A percentile compares a stretch with the other conserved stretches of the same genome.
phyloP scores from a whole-genome alignment of 2,888 invertebrate species.

The Frankliniella intonsa region DNA sequence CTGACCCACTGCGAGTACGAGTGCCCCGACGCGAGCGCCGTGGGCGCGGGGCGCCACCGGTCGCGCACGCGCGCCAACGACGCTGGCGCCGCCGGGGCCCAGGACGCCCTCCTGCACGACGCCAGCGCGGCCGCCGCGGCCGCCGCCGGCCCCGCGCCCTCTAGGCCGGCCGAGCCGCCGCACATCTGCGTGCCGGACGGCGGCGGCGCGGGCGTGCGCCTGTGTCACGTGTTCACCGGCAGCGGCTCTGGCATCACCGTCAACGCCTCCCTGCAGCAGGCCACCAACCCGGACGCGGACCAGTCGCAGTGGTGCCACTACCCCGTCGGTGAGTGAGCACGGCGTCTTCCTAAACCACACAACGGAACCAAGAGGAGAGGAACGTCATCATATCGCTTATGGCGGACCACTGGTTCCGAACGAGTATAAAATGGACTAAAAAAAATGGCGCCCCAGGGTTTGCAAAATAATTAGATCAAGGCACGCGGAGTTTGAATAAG shows the following conservation, averaged over 20 bases:
- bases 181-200: conserved; percentile 54
- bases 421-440: too few species aligned
- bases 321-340: conserved; percentile 30
- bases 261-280: conserved; percentile 53
- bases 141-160: not conserved
- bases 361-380: too few species aligned
- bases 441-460: too few species aligned
- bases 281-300: conserved; percentile 40
- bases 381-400: too few species aligned
- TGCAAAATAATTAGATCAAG: too few species aligned
- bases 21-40: conserved; percentile 43
- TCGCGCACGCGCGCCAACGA: not conserved
- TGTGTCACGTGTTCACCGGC: conserved; percentile 60
- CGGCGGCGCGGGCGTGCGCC: too few species aligned
- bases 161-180: conserved; percentile 46
- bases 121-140: not conserved
- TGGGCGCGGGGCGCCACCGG: not conserved
- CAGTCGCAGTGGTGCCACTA: conserved; percentile 35
- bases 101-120: too few species aligned
- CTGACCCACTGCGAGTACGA: conserved; percentile 39
- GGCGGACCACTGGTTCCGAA: too few species aligned
- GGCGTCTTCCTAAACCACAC: too few species aligned
- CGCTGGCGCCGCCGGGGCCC: not conserved
- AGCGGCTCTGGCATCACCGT: conserved; percentile 52
- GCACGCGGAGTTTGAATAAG: too few species aligned